phyloP scores from a whole-genome alignment of 2,113 vertebrate genomes.

The Hepsetus odoe region DNA sequence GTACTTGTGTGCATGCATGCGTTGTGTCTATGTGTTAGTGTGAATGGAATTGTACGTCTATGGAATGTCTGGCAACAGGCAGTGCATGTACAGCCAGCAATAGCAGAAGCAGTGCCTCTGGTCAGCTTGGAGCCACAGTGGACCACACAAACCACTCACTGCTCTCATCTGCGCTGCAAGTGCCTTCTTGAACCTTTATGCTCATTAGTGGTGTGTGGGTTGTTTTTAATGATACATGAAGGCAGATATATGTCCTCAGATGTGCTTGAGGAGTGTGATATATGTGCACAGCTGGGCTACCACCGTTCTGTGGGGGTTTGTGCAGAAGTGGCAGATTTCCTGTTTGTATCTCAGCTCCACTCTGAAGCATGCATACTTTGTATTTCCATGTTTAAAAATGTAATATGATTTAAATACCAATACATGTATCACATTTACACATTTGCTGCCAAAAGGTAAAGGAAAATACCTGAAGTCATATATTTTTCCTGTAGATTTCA shows the following conservation, averaged over 20 bases:
- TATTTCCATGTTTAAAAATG: not conserved
- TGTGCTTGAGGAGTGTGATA: constrained; percentile 18
- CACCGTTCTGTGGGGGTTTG: not conserved
- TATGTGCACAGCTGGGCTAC: not conserved
- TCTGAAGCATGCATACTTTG: not conserved
- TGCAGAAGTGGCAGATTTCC: not conserved
- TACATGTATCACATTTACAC: no score
- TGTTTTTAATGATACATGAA: constrained; percentile 23
- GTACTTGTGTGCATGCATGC: not conserved
- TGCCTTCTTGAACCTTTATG: constrained; percentile 23
- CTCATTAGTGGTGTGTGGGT: constrained; percentile 31
- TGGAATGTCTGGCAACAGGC: constrained; percentile 52
- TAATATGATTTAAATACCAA: not conserved
- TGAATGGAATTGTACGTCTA: constrained; percentile 38
- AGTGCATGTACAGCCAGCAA: constrained; percentile 38
- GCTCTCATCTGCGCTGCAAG: constrained; percentile 3
- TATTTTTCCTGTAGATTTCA: not conserved
- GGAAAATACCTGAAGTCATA: no score
- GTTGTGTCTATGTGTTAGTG: constrained; percentile 31
- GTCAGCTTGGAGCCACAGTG: constrained; percentile 42
- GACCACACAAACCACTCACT: constrained; percentile 18
- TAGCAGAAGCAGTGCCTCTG: constrained; percentile 54
- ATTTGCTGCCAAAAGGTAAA: no score
- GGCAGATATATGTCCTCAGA: constrained; percentile 25
- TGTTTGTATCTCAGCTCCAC: not conserved